phyloP scores from a whole-genome alignment of 2,888 invertebrate species.

The Aquatica leii region DNA sequence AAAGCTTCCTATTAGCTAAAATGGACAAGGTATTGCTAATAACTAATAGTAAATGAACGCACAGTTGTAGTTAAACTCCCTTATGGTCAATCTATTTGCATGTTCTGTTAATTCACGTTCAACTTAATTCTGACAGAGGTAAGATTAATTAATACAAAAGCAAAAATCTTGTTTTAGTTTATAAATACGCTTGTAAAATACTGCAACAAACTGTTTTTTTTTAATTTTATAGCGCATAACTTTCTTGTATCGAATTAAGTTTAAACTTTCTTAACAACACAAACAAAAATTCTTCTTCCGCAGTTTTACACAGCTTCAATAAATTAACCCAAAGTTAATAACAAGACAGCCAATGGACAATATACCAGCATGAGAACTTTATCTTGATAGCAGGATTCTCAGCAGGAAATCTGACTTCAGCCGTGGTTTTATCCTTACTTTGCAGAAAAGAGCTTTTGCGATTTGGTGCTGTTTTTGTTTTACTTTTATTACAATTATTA shows the following conservation, averaged over 20 bases:
- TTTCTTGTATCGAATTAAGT: background rate
- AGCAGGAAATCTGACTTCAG: constrained; percentile 26
- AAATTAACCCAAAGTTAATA: constrained; percentile 32
- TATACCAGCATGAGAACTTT: constrained; percentile 29
- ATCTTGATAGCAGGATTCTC: constrained; percentile 31
- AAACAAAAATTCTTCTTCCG: constrained; percentile 8
- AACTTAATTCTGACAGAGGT: constrained; percentile 23
- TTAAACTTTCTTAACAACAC: background rate
- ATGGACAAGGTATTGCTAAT: constrained; percentile 28
- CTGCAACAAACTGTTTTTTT: background rate
- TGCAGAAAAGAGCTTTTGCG: constrained; percentile 16
- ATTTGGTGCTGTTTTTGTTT: constrained; percentile 11
- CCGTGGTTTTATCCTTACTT: constrained; percentile 39
- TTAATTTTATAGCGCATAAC: background rate
- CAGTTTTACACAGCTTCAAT: constrained; percentile 23
- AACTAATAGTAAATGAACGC: constrained; percentile 31
- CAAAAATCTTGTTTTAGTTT: constrained; percentile 1
- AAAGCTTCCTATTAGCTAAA: constrained; percentile 27
- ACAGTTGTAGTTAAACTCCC: constrained; percentile 29
- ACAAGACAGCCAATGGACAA: constrained; percentile 23
- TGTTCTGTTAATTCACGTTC: constrained; percentile 18
- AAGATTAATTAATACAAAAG: constrained; percentile 16
- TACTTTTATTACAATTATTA: background rate
- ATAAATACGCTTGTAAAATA: background rate
- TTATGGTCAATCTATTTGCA: constrained; percentile 30